phyloP scores from a whole-genome alignment of 2,797 vertebrate species.

The Cuculus canorus region DNA sequence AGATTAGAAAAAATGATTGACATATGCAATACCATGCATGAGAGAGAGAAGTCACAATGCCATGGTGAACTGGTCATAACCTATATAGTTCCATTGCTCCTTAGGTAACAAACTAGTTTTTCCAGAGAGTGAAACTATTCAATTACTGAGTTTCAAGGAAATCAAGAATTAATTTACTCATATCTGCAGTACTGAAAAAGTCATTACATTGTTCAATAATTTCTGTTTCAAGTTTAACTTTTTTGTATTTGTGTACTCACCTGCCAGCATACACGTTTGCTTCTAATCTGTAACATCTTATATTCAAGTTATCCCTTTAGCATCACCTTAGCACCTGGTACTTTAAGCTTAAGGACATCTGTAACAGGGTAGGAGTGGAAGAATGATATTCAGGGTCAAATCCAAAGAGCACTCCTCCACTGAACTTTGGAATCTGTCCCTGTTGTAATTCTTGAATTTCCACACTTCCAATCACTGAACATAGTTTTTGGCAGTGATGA shows the following conservation, averaged over 20 bases:
- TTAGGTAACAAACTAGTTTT: not conserved
- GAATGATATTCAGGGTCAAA: not conserved
- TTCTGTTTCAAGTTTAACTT: not conserved
- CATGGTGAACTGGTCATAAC: not conserved
- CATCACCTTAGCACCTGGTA: not conserved
- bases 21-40: not conserved
- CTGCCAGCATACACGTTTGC: not conserved
- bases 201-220: not conserved
- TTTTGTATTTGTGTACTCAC: not conserved
- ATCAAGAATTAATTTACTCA: not conserved
- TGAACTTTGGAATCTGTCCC: not conserved
- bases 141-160: not conserved
- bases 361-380: not conserved
- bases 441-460: not conserved
- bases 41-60: not conserved
- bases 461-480: not conserved
- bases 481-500: not conserved
- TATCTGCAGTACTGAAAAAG: not conserved
- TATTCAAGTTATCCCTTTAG: not conserved
- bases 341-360: not conserved
- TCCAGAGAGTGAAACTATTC: not conserved
- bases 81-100: not conserved
- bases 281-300: not conserved
- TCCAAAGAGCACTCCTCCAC: not conserved
- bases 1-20: not conserved